Evolutionary conservation across 2,113 vertebrate species (phyloP), one percentile per base, ranked within the genome.

Genomic region (Clarias magur): DNA sequence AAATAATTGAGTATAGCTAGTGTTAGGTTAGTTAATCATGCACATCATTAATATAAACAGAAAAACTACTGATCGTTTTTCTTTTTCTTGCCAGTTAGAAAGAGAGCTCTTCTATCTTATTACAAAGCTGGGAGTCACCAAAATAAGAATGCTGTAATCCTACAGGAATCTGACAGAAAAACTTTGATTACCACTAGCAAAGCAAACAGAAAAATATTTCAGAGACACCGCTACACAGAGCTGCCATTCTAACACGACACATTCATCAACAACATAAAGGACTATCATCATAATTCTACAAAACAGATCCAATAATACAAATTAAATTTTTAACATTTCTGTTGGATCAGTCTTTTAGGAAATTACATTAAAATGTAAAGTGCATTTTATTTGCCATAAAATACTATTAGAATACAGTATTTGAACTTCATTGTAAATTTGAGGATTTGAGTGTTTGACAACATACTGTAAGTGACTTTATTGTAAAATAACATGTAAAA

Each of bases 71-170:
- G 65, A 86, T 54, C n/a, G 25, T 65, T 62, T 3, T 7, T 82
- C 67, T 15, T 90, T 90, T 83, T 75, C 17, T 83, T 80, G 68
- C 62, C 89, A 97, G 97, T 82, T 90, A 92, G 2, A 38, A 92
- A 4, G 90, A 85, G 0, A 80, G 81, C 0, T 4, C 91, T 0
- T 3, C 91, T 0, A 3, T 84, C 84, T 21, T 56, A 1, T 93
- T 94, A 16, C 93, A 93, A 0, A 94, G 93, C 85, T 85, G 91
- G 82, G 92, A 91, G 62, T 81, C 87, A 72, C 91, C 92, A 89
- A 89, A 91, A 85, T 83, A 92, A 70, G 82, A 89, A 84, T 19
- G 53, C 11, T 0, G 86, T 91, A 17, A 76, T 88, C 15, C 7
- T 92, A 0, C 87, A 73, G 27, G 7, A 48, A 48, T 48, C 48